Base-by-base conservation (phyloP, 2,113 vertebrate genomes). In the Phrynocephalus versicolor region DNA sequence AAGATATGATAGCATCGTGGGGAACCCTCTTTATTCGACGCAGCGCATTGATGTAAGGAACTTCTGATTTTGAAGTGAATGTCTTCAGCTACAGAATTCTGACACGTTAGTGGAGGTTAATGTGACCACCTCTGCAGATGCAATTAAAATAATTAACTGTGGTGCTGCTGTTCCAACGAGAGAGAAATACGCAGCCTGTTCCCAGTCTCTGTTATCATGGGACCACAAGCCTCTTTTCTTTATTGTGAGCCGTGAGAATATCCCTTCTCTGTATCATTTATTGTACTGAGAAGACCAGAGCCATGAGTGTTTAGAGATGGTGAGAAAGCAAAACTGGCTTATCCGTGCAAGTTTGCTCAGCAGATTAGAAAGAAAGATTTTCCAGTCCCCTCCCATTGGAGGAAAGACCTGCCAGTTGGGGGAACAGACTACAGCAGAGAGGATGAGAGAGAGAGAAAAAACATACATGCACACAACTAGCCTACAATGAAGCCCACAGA, bases 1-100 rank as follows among this genome's bases (percentile, higher is more conserved):
- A 60, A 87, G 92, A 85, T 95, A 90, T 0, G 93, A 94, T 25
- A 77, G 93, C 3, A 91, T 95, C 1, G 84, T 93, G 86, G 93
- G 93, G 88, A 95, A 82, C 33, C 90, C 93, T 62, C 60, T 94
- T 87, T 95, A 89, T 39, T 91, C 91, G 25, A 91, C 93, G 3
- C 93, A 92, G 86, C 93, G 87, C 86, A 85, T 94, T 9, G 92
- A 95, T 6, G 93, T 95, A 73, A 94, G 93, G 8, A 19, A 19
- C 65, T 85, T 80, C 84, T 67, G 84, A 73, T 86, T 81, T 86
- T 69, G 80, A 73, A 86, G 39, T 18, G n/a, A 81, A 73, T 80
- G n/a, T 55, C 69, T 80, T 74, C 57, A 80, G 39, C 84, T 74
- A 23, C 41, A 73, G 84, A 86, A 81, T 15, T 73, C 70, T 78